A percentile compares a stretch with the other conserved stretches of the same genome.
Conservation (phyloP, 2,113 vertebrate species). For the Lathamus discolor region DNA sequence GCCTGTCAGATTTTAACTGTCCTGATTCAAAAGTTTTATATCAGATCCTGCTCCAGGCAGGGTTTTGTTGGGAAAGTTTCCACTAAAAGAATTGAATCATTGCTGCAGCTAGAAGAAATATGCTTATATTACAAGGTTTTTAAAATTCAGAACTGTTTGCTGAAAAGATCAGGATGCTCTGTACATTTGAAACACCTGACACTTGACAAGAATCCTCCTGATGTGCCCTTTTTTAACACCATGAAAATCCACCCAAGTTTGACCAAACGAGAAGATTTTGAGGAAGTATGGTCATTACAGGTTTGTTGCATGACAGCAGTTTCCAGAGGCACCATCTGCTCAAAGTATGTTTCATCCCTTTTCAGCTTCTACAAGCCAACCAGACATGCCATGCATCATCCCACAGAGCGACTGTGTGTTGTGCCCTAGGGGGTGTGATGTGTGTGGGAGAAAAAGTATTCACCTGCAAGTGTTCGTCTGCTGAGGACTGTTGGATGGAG, state of each 20-base stretch:
- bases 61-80: neutral
- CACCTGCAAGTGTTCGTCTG: neutral
- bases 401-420: neutral
- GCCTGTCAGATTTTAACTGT: neutral
- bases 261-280: neutral
- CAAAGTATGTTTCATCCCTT: neutral
- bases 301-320: neutral
- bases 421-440: neutral
- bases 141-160: neutral
- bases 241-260: neutral
- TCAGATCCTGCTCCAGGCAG: neutral
- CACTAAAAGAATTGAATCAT: neutral
- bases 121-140: neutral
- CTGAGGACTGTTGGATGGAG: neutral
- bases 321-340: slow-evolving; percentile 41
- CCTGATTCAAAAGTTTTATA: neutral
- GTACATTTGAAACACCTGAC: neutral
- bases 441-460: neutral
- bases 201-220: neutral
- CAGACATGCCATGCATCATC: neutral
- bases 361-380: neutral
- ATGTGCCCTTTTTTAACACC: neutral
- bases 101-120: neutral
- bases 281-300: neutral
- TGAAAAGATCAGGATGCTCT: neutral